Base-by-base conservation (phyloP, 1,140 invertebrate species). In the Heliothis subflexa region DNA sequence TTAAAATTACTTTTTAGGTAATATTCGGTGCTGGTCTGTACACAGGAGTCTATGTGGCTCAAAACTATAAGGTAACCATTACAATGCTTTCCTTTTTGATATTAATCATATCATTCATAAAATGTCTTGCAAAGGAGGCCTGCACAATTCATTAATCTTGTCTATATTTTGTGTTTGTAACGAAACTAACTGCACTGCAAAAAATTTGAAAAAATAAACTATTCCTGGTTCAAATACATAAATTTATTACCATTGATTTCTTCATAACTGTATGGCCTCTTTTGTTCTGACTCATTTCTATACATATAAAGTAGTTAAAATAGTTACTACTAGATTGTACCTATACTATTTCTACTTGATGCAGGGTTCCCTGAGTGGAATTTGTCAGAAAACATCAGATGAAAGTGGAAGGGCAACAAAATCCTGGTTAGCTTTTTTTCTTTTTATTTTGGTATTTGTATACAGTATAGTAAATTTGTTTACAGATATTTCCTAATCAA, bases 21-120 rank as follows among this genome's bases (percentile, higher is more conserved):
- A 96, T 96, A 52, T 97, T 98, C 89, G 95, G 96, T 28, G 87
- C 96, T 83, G 97, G 97, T 45, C 91, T 98, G 28, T 98, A 98
- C 85, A 94, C 97, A 72, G 97, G 97, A 50, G 96, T 98, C 75
- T 98, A 98, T 87, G 86, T 97, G 76, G 96, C 96, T 78, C 97
- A 98, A 95, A 98, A 98, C 92, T 98, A 98, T 95, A 95, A 98
- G 95, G 97, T 98, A 95, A 84, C 80, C 68, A 25, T 11, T 3
- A 16, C n/a, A 49, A 68, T 52, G 16, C 7, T 52, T 49, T 21
- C 10, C 10, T 54, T 25, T 28, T 49, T n/a, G 14, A 55, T n/a
- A 14, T 49, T n/a, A 13, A 47, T 21, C 10, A 64, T 47, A 28
- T 59, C 12, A 18, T 59, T 59, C 21, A 28, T 21, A 5, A 47